Conservation (phyloP, 2,113 vertebrate species). For the cattle (Bos taurus) region DNA sequence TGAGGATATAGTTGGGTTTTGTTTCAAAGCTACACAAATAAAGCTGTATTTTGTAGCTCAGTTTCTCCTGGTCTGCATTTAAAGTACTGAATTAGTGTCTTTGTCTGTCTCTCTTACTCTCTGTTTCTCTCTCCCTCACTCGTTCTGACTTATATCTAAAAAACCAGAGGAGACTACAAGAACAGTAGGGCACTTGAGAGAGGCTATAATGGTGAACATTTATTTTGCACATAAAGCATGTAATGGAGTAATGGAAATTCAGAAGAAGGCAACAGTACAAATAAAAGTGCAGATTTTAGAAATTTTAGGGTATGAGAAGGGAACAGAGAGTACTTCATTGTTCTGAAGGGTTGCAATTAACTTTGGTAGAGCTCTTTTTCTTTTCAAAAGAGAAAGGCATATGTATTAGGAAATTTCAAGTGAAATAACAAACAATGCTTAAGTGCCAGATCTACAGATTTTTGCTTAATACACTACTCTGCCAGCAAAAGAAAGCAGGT, state of each 20-base stretch:
- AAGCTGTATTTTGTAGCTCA: not conserved
- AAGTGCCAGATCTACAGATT: not conserved
- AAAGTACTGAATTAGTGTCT: not conserved
- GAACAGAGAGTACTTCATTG: not conserved
- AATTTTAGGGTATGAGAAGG: not conserved
- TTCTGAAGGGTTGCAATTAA: not conserved
- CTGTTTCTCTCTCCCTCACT: not conserved
- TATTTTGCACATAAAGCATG: not conserved
- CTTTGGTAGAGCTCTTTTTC: not conserved
- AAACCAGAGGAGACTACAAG: not conserved
- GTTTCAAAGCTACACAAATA: not conserved
- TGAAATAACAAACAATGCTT: not conserved
- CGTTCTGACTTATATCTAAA: not conserved
- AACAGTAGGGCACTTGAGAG: not conserved
- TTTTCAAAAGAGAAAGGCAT: not conserved
- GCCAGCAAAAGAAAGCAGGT: not conserved
- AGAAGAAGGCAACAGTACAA: not conserved
- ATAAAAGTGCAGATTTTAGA: not conserved
- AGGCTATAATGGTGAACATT: not conserved
- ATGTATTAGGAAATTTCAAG: not conserved
- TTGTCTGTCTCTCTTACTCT: not conserved
- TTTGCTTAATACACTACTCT: not conserved
- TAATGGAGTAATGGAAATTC: not conserved
- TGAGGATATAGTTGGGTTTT: not conserved
- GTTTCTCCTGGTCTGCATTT: not conserved